These are phyloP conservation scores for Tachypleus tridentatus DNA, from an alignment of 1,140 invertebrate genomes.

Conservation along the genomic window DNA sequence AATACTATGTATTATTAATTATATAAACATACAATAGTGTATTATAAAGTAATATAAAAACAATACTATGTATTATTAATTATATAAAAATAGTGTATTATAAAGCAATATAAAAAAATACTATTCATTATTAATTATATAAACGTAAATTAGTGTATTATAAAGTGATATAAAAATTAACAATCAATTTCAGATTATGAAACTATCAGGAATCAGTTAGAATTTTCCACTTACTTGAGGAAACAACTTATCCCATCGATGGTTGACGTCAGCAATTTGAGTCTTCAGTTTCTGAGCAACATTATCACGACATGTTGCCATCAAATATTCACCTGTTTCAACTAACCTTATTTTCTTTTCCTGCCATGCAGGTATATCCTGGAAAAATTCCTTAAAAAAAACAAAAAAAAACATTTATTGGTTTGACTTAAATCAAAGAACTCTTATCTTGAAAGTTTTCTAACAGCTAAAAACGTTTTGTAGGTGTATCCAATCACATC, in stretches of 20 bases:
- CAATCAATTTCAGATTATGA: not conserved
- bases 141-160: too few relatives aligned
- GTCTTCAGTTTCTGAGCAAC: constrained; percentile 63
- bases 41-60: too few relatives aligned
- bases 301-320: constrained; percentile 69
- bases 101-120: too few relatives aligned
- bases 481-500: too few relatives aligned
- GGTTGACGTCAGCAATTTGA: constrained; percentile 52
- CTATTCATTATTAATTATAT: too few relatives aligned
- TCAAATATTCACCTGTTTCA: constrained; percentile 74
- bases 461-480: too few relatives aligned
- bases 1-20: too few relatives aligned
- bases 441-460: too few relatives aligned
- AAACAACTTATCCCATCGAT: constrained; percentile 67
- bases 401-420: constrained; percentile 34
- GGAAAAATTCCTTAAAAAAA: constrained; percentile 43
- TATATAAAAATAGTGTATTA: too few relatives aligned
- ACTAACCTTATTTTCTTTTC: constrained; percentile 69
- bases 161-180: not conserved
- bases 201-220: not conserved
- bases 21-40: too few relatives aligned
- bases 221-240: constrained; percentile 36
- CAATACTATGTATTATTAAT: too few relatives aligned
- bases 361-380: constrained; percentile 78
- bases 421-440: too few relatives aligned